These are phyloP conservation scores for Hepsetus odoe DNA, from an alignment of 2,113 vertebrate species.

Conservation along the genomic window DNA sequence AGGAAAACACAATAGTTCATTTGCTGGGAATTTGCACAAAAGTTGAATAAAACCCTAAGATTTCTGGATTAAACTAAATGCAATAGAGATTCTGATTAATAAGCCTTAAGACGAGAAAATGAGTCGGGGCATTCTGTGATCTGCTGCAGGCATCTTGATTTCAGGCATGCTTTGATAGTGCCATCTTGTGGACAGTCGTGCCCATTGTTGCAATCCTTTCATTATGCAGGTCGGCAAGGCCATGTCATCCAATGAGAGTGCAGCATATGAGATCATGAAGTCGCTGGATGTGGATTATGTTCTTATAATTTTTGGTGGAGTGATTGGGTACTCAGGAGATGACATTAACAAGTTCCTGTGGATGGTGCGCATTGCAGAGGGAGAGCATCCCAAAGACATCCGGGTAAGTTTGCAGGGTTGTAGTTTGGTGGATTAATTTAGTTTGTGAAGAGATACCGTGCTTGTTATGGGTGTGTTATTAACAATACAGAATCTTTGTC, in stretches of 20 bases:
- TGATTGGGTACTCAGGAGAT: slow-evolving; percentile 97
- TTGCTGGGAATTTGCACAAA: not conserved
- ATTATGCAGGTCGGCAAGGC: slow-evolving; percentile 91
- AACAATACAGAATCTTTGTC: too few species aligned
- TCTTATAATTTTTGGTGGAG: slow-evolving; percentile 96
- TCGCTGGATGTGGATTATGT: slow-evolving; percentile 98
- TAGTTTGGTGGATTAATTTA: slow-evolving; percentile 3
- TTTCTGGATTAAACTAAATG: not conserved
- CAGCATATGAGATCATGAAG: slow-evolving; percentile 95
- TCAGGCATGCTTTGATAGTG: slow-evolving; percentile 1
- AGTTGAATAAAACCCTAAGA: not conserved
- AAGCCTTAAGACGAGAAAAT: not conserved
- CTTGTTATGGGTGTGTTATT: too few species aligned
- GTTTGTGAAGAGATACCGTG: too few species aligned
- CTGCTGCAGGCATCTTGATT: not conserved
- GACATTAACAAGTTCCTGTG: slow-evolving; percentile 99
- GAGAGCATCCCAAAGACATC: slow-evolving; percentile 98
- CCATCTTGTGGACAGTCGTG: slow-evolving; percentile 49
- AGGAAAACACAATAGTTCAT: not conserved
- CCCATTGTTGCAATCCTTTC: not conserved
- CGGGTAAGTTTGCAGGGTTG: slow-evolving; percentile 79
- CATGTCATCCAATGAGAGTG: slow-evolving; percentile 98
- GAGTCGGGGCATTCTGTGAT: not conserved
- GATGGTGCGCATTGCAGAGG: slow-evolving; percentile 99
- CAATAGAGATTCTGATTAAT: not conserved